Evolutionary conservation across 2,888 invertebrate species (phyloP), one percentile per base, ranked within the genome.

Genomic region (Metacarcinus magister): DNA sequence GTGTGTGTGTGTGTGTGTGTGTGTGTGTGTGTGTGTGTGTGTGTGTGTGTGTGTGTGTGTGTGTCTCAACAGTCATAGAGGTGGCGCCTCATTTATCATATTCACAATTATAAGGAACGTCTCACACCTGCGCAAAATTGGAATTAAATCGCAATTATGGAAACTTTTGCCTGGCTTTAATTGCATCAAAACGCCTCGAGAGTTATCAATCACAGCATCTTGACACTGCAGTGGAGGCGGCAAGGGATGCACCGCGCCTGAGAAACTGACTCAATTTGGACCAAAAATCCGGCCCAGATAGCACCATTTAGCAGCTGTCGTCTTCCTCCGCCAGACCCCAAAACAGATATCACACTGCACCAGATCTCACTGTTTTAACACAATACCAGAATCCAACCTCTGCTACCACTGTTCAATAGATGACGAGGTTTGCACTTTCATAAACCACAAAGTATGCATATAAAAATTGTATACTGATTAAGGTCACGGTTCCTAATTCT

Each of bases 261-360:
- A 82, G 82, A 82, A 82, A 32, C 10, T 82, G 82, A 28, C 28
- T 82, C 82, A 82, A 82, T 82, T 32, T 32, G 28, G 13, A 28
- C 82, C 82, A 67, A 32, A 82, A 82, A 82, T 82, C 82, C 82
- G 10, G 32, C 82, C 82, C 32, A 28, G 82, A 82, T 82, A 32
- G 13, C 82, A 82, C 82, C 82, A 82, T 32, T 32, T 32, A 82
- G 13, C 82, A 32, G 28, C 82, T 32, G 82, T 82, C 82, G 28
- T 1, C 82, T 19, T 82, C 82, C 32, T 82, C 82, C 82, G 82
- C 32, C 32, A 7, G 32, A 16, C 82, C 75, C 32, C 82, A 7
- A 82, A 19, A 82, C 82, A 82, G 28, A 75, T 28, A 23, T 28
- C 75, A n/a, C 75, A 23, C 23, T 75, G 75, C 75, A n/a, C n/a